Percentiles rank a stretch among this genome's conserved stretches.
Conservation (phyloP, 2,888 invertebrate species). For the Athetis lepigone region DNA sequence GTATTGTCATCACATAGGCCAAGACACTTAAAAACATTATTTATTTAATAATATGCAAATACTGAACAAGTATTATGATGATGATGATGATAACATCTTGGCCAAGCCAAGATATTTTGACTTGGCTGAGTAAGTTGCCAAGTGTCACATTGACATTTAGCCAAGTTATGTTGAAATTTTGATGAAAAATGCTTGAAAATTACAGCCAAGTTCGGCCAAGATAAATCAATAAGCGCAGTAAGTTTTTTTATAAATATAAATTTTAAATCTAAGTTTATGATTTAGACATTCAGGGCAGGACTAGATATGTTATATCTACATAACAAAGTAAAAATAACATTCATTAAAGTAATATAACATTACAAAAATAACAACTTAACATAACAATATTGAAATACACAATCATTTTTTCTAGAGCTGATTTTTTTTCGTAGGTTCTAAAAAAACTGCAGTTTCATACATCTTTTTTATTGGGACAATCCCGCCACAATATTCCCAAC, state of each 20-base stretch:
- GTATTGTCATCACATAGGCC: slow-evolving; percentile 36
- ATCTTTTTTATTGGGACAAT: too few species aligned
- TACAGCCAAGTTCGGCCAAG: slow-evolving; percentile 35
- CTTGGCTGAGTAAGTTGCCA: slow-evolving; percentile 12
- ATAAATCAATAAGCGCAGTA: slow-evolving; percentile 49
- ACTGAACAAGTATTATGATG: neutral
- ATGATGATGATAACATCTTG: neutral
- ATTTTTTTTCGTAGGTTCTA: too few species aligned
- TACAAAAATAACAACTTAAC: slow-evolving; percentile 6
- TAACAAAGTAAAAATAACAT: slow-evolving; percentile 62
- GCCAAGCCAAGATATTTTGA: slow-evolving; percentile 2
- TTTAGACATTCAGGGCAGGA: slow-evolving; percentile 65
- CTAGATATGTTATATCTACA: slow-evolving; percentile 60
- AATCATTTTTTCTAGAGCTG: slow-evolving; percentile 18
- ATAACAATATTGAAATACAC: slow-evolving; percentile 5
- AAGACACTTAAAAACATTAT: slow-evolving; percentile 12
- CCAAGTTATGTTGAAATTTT: slow-evolving; percentile 10
- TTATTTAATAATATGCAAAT: slow-evolving; percentile 11
- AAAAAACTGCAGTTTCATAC: too few species aligned
- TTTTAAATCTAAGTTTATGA: slow-evolving; percentile 49
- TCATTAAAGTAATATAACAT: slow-evolving; percentile 62
- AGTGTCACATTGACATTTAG: slow-evolving; percentile 8
- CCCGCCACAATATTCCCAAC: too few species aligned
- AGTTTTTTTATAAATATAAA: slow-evolving; percentile 35
- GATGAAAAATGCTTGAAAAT: slow-evolving; percentile 1